A percentile compares a stretch with the other conserved stretches of the same genome.
Evolutionary conservation across 2,113 vertebrate species (phyloP).

Genomic region (Grammomys dolichurus): DNA sequence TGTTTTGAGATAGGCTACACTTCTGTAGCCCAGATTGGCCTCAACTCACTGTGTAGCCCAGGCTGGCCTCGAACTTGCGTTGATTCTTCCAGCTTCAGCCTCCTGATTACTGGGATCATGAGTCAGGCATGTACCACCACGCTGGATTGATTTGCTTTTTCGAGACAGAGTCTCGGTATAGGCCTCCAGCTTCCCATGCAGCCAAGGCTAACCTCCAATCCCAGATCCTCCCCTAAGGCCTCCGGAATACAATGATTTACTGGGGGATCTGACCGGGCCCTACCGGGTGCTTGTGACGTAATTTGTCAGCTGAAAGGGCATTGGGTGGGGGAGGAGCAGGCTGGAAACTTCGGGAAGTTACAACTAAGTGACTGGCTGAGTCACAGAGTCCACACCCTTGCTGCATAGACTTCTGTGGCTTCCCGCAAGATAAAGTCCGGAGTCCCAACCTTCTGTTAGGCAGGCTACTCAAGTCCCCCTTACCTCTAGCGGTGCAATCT

Average conservation of each 20-base stretch:
- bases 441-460: background rate
- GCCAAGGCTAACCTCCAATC: background rate
- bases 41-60: conserved; percentile 7
- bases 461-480: background rate
- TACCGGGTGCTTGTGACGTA: background rate
- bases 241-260: background rate
- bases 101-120: background rate
- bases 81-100: background rate
- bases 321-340: background rate
- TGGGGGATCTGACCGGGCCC: background rate
- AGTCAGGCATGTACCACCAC: background rate
- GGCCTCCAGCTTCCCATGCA: background rate
- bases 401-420: background rate
- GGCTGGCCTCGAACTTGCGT: background rate
- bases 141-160: background rate
- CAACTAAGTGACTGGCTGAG: conserved; percentile 25
- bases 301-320: background rate
- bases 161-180: background rate
- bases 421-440: conserved; percentile 12
- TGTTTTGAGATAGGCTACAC: background rate
- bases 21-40: background rate
- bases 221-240: background rate
- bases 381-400: conserved; percentile 56
- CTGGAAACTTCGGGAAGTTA: background rate
- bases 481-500: background rate